These are phyloP conservation scores for Zootoca vivipara DNA, from an alignment of 2,113 vertebrate species.

Conservation along the genomic window DNA sequence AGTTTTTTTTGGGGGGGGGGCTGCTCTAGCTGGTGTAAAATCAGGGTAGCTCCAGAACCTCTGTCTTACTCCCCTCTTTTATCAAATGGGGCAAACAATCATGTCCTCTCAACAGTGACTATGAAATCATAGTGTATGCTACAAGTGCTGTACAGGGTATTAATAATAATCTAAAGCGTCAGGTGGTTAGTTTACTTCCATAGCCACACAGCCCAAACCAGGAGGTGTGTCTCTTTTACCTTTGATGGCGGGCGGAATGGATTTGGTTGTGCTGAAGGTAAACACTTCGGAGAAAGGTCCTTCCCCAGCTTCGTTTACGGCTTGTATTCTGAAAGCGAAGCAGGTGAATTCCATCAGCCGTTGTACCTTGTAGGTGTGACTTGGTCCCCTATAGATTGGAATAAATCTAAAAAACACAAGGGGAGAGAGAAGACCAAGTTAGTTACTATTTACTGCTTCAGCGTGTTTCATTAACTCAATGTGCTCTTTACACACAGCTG, in stretches of 20 bases:
- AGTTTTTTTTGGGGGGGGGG: too few species aligned
- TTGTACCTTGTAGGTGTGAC: slow-evolving; percentile 97
- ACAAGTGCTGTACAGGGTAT: not conserved
- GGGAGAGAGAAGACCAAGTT: not conserved
- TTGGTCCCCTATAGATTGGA: slow-evolving; percentile 93
- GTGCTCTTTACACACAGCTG: not conserved
- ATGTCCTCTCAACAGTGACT: not conserved
- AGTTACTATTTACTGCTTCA: not conserved
- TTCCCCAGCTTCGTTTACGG: slow-evolving; percentile 90
- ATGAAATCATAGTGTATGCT: not conserved
- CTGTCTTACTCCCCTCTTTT: not conserved
- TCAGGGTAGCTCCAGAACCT: not conserved
- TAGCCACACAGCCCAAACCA: not conserved
- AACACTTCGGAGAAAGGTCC: slow-evolving; percentile 91
- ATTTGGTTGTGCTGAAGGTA: slow-evolving; percentile 94
- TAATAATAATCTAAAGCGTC: not conserved
- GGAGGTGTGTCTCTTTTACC: slow-evolving; percentile 70
- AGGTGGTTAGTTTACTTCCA: not conserved
- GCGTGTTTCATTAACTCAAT: not conserved
- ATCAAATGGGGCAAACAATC: not conserved
- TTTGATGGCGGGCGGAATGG: slow-evolving; percentile 93
- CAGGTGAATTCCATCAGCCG: slow-evolving; percentile 90
- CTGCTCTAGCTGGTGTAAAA: too few species aligned
- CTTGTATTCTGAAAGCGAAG: slow-evolving; percentile 96
- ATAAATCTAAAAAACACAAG: slow-evolving; percentile 83